Evolutionary conservation across 2,113 vertebrate species (phyloP), one percentile per base, ranked within the genome.

Genomic region (Dryoscopus gambensis): DNA sequence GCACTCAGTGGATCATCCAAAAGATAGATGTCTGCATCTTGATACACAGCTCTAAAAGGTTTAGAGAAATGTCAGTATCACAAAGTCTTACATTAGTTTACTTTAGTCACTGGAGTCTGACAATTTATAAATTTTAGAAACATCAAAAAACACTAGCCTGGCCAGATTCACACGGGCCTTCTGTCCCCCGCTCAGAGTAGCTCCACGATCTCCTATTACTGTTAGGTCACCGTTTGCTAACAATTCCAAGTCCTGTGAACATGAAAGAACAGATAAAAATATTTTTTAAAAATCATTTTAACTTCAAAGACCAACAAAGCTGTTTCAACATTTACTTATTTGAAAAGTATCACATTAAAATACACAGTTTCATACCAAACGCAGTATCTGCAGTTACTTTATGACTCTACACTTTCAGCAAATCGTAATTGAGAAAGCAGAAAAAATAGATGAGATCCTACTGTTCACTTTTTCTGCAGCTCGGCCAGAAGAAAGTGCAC

Each of bases 1-100:
- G 99, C 99, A 62, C 99, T 99, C 92, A 99, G 98, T 1, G 99
- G 99, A 75, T 99, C 99, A 35, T 99, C 99, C 95, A 99, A 93
- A 84, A 99, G 97, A 96, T 99, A 99, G 97, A 99, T 98, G 84
- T 99, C 99, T 31, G 99, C 99, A 56, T 99, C 99, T 10, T 99
- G 99, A 96, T 99, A 99, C 46, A 99, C 98, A 2, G 99, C 99
- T 97, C 99, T 99, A 39, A 62, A 97, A 93, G 49, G 27, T 25
- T 46, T 30, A 86, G 91, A 59, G 30, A 75, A 42, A 44, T 8
- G 35, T 46, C 40, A 67, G 60, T 17, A 23, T 17, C 22, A 37
- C 3, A 8, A 25, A 16, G 15, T 52, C 24, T 27, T 39, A 9
- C 7, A 35, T 23, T 33, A 25, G 8, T 30, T 83, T 50, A 37